phyloP scores from a whole-genome alignment of 2,888 invertebrate genomes.

The Tryphoninae sp. region DNA sequence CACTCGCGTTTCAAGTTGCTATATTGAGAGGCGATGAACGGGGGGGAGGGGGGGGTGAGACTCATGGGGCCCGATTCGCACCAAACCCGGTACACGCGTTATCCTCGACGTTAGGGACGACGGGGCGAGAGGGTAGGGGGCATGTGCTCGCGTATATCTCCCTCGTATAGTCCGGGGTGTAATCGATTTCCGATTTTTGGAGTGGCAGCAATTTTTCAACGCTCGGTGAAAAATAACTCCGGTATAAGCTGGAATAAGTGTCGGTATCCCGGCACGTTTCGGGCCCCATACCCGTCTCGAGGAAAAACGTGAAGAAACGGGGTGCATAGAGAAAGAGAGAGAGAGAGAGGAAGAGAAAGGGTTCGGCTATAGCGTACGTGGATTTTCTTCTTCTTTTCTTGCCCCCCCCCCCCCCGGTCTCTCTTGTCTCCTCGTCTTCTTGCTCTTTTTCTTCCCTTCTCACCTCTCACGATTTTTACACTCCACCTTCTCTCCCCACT shows the following conservation, averaged over 20 bases:
- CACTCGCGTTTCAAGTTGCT: conserved; percentile 9
- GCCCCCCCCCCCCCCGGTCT: conserved; percentile 41
- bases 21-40: conserved; percentile 19
- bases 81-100: conserved; percentile 14
- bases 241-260: conserved; percentile 72
- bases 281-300: conserved; percentile 39
- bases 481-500: conserved; percentile 43
- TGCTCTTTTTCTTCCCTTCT: conserved; percentile 33
- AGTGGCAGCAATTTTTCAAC: conserved; percentile 77
- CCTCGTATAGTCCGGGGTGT: conserved; percentile 64
- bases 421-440: conserved; percentile 42
- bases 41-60: background rate
- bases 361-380: conserved; percentile 16
- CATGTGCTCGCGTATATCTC: conserved; percentile 50
- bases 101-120: too few species aligned
- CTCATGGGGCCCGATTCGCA: conserved; percentile 10
- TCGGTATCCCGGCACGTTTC: conserved; percentile 58
- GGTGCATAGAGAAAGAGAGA: conserved; percentile 1
- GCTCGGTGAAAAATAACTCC: conserved; percentile 76
- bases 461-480: conserved; percentile 34
- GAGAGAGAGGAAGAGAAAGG: background rate
- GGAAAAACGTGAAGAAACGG: conserved; percentile 15
- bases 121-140: background rate
- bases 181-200: conserved; percentile 79
- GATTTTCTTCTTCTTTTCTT: conserved; percentile 27